phyloP scores from a whole-genome alignment of 1,140 invertebrate genomes.

The Zaprionus kolodkinae region DNA sequence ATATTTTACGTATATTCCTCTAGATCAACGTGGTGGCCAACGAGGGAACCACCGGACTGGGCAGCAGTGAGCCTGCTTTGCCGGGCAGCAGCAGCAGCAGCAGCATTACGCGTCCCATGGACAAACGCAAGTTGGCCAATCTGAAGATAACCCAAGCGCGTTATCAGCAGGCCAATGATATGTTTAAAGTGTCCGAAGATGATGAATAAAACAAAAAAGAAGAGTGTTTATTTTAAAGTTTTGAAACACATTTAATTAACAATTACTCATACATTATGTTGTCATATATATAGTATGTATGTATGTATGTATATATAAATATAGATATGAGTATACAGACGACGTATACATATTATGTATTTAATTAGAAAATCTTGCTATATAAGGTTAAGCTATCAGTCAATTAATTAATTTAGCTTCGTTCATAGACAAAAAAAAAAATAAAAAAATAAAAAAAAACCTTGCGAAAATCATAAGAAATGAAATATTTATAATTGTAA shows the following conservation, averaged over 20 bases:
- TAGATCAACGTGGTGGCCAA: constrained; percentile 81
- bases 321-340: constrained; percentile 44
- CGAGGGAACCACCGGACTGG: constrained; percentile 74
- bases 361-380: constrained; percentile 75
- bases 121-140: constrained; percentile 78
- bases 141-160: constrained; percentile 84
- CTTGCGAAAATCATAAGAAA: constrained; percentile 13
- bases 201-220: constrained; percentile 40
- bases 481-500: constrained; percentile 37
- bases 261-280: constrained; percentile 72
- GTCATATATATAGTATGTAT: constrained; percentile 47
- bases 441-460: constrained; percentile 47
- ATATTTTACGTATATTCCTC: neutral
- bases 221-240: constrained; percentile 42
- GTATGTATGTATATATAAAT: constrained; percentile 54
- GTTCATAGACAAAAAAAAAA: constrained; percentile 56
- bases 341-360: constrained; percentile 50
- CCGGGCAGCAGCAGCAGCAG: neutral
- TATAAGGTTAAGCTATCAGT: constrained; percentile 79
- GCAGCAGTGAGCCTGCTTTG: constrained; percentile 60
- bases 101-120: constrained; percentile 23
- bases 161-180: constrained; percentile 83
- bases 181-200: constrained; percentile 61
- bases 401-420: constrained; percentile 77
- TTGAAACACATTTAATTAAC: constrained; percentile 81